Base-by-base conservation (phyloP, 2,113 vertebrate genomes). In the Xenotilapia caudafasciata region DNA sequence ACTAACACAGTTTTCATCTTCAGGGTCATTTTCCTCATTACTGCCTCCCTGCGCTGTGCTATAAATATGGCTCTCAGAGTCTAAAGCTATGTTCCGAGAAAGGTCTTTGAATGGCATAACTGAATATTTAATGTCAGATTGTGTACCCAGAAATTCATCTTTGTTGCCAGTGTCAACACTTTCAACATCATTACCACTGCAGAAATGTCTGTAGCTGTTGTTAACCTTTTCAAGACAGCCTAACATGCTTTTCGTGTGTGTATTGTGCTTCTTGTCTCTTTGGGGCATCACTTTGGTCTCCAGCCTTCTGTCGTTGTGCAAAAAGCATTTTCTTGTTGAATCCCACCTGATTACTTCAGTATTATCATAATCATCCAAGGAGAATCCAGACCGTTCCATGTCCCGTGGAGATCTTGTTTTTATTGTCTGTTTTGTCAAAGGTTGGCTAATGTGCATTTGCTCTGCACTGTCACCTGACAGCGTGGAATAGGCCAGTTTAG, bases 381-480 rank as follows among this genome's bases (percentile, higher is more conserved):
- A 97, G 96, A 96, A 96, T 93, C 94, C 96, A 90, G 97, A 96
- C 93, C 96, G 90, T 33, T 96, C 96, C 92, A 91, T 95, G 83
- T 96, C 96, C 95, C 83, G 83, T 95, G 91, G 94, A 97, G 97
- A 86, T 95, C 96, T 89, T 96, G 92, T 88, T 96, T 90, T 88
- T 89, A 94, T 94, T 90, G 96, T 96, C 91, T 97, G 96, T 92
- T 96, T 96, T 87, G 94, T 95, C 95, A 97, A 94, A 96, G 96
- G 94, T 95, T 96, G 95, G 93, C 95, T 96, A 97, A 97, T 95
- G 97, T 97, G 97, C 97, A 96, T 97, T 97, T 97, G 96, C 79
- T 98, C 96, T 92, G 92, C 94, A 88, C 95, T 91, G 88, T 97
- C 91, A 96, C 93, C 96, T 93, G 94, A 96, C 93, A 94, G 96